Conservation (phyloP, 2,888 invertebrate genomes). For the Scaptodrosophila latifasciaeformis region DNA sequence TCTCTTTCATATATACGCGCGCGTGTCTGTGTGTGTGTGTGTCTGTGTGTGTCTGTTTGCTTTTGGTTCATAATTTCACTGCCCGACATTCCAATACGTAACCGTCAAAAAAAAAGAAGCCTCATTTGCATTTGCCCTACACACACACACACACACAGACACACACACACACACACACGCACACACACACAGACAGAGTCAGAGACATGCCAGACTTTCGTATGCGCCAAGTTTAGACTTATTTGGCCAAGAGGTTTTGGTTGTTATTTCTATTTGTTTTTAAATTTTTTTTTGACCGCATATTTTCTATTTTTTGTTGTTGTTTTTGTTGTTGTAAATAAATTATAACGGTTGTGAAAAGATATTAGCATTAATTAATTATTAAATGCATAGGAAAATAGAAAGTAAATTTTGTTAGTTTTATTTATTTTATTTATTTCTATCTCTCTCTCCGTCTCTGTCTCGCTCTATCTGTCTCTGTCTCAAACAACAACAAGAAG, state of each 20-base stretch:
- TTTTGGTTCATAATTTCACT: slow-evolving; percentile 41
- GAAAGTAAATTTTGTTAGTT: slow-evolving; percentile 54
- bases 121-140: slow-evolving; percentile 43
- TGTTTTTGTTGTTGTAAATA: no score
- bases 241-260: no score
- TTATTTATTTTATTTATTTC: slow-evolving; percentile 2
- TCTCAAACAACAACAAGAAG: slow-evolving; percentile 13
- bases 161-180: not conserved
- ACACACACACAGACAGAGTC: not conserved
- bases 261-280: not conserved
- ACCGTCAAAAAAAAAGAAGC: slow-evolving; percentile 18
- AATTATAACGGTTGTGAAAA: slow-evolving; percentile 69
- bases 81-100: slow-evolving; percentile 47
- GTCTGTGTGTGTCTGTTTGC: not conserved
- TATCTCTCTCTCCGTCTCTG: no score
- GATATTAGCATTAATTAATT: slow-evolving; percentile 73
- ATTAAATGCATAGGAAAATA: slow-evolving; percentile 65
- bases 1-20: not conserved
- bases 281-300: slow-evolving; percentile 21
- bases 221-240: not conserved
- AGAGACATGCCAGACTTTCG: slow-evolving; percentile 9
- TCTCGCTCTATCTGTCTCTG: no score
- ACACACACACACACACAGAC: slow-evolving; percentile 4
- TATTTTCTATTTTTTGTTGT: slow-evolving; percentile 64
- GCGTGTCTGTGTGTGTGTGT: not conserved